These are phyloP conservation scores for Periparus ater DNA, from an alignment of 2,797 vertebrate genomes.

Conservation along the genomic window DNA sequence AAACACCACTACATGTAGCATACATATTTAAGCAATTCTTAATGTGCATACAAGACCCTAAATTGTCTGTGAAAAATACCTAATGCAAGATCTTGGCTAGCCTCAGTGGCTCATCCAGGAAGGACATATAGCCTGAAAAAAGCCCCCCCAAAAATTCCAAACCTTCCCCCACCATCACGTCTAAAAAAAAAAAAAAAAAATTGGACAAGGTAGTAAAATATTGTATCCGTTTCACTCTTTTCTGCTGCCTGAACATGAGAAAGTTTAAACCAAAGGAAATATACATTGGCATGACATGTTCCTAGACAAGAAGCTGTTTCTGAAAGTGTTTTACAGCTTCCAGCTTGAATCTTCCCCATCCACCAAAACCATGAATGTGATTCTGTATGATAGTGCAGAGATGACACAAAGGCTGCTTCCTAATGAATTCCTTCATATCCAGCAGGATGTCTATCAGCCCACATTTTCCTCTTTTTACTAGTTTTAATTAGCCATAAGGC, in stretches of 20 bases:
- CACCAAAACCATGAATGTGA: background rate
- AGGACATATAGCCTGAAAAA: background rate
- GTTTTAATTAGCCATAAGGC: background rate
- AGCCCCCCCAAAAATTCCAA: background rate
- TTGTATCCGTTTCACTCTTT: background rate
- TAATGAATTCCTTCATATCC: background rate
- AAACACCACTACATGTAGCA: background rate
- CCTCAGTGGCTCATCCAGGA: background rate
- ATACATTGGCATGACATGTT: fast-evolving
- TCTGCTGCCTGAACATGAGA: fast-evolving
- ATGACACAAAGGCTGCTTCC: background rate
- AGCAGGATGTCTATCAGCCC: fast-evolving
- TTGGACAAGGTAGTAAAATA: background rate
- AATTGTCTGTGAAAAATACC: background rate
- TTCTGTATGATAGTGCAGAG: background rate
- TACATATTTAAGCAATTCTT: background rate
- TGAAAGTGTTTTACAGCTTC: background rate
- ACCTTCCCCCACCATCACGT: too few relatives aligned
- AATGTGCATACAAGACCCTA: fast-evolving
- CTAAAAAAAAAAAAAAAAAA: too few relatives aligned
- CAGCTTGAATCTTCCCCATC: background rate
- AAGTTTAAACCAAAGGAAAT: background rate
- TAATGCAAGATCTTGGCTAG: background rate
- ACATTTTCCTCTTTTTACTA: background rate
- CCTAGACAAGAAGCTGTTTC: background rate